phyloP scores from a whole-genome alignment of 2,113 vertebrate genomes.

The Colinus virginianus region DNA sequence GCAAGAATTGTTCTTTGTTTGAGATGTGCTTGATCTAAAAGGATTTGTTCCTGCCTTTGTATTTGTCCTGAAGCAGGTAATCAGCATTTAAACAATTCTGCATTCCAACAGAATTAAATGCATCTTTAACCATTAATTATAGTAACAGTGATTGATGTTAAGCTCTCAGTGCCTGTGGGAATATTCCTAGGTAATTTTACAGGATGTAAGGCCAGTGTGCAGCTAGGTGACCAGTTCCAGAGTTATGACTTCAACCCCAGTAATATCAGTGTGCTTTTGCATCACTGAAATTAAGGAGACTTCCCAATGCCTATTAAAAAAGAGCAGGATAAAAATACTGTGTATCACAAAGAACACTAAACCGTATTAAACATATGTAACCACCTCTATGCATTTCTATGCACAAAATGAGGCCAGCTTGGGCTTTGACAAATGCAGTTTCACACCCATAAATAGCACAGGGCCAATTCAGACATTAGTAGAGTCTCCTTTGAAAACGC shows the following conservation, averaged over 20 bases:
- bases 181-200: slow-evolving; percentile 22
- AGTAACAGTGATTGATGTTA: not conserved
- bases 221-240: not conserved
- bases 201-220: not conserved
- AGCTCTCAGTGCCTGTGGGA: not conserved
- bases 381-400: not conserved
- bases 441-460: not conserved
- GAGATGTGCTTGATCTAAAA: not conserved
- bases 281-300: not conserved
- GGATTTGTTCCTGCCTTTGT: not conserved
- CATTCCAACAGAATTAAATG: slow-evolving; percentile 2
- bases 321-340: not conserved
- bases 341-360: not conserved
- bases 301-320: not conserved
- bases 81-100: slow-evolving; percentile 16
- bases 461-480: not conserved
- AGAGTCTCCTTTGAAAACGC: not conserved
- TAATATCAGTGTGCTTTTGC: not conserved
- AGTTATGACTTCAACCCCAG: not conserved
- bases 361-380: not conserved
- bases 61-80: not conserved
- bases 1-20: not conserved
- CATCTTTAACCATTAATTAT: slow-evolving; percentile 34
- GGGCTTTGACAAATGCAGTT: not conserved
- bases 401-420: not conserved